Evolutionary conservation across 2,113 vertebrate species (phyloP).

Genomic region (Tupaia tana): DNA sequence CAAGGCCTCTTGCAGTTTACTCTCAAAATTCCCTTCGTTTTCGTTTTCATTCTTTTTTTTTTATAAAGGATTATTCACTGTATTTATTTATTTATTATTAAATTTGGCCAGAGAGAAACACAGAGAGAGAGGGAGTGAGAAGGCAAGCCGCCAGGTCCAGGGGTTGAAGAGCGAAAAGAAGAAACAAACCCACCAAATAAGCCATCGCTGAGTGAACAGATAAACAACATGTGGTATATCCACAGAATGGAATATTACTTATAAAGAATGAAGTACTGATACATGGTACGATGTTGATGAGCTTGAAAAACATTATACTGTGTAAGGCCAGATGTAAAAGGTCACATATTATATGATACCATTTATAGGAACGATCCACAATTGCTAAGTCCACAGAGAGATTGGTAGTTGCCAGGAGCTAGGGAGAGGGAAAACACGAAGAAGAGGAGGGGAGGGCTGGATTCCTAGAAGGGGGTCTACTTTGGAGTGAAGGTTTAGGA

Average conservation of each 20-base stretch:
- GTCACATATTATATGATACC: not conserved
- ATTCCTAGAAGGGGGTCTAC: not conserved
- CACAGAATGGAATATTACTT: not conserved
- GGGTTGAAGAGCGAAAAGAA: not conserved
- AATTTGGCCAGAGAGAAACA: too few relatives aligned
- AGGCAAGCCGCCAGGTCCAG: too few relatives aligned
- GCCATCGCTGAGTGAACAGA: not conserved
- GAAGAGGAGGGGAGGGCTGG: not conserved
- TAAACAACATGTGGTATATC: not conserved
- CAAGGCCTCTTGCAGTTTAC: not conserved
- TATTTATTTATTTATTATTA: too few relatives aligned
- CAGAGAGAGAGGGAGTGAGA: too few relatives aligned
- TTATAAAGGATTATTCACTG: too few relatives aligned
- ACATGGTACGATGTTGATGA: not conserved
- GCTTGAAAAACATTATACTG: not conserved
- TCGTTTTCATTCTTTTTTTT: not conserved
- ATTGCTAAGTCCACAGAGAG: not conserved
- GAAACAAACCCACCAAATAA: not conserved
- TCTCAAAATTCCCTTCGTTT: not conserved
- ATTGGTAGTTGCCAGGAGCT: not conserved
- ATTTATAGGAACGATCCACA: not conserved
- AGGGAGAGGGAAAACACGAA: too few relatives aligned
- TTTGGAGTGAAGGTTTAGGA: not conserved
- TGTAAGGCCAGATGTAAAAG: not conserved
- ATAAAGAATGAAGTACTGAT: not conserved